A percentile compares a stretch with the other conserved stretches of the same genome.
Conservation (phyloP, 2,888 invertebrate species). For the Melikaiella ostensackeni region DNA sequence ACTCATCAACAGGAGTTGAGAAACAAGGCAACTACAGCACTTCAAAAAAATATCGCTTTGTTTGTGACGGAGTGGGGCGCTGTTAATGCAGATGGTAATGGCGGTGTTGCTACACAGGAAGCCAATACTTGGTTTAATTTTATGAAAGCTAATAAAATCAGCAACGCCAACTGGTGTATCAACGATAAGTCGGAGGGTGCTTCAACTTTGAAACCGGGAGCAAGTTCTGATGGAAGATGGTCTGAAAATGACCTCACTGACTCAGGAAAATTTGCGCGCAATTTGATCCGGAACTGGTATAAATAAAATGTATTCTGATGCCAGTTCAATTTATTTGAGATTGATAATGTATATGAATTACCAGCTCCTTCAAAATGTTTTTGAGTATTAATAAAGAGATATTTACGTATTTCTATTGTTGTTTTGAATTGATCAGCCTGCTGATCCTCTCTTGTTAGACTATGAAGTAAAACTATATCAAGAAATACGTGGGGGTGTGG, state of each 20-base stretch:
- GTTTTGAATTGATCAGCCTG: too few relatives aligned
- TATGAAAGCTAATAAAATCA: background rate
- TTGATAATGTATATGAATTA: too few relatives aligned
- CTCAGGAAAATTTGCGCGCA: background rate
- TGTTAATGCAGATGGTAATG: background rate
- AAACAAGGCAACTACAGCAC: background rate
- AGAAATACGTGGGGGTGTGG: too few relatives aligned
- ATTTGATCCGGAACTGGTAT: background rate
- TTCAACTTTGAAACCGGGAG: background rate
- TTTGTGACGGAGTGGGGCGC: background rate
- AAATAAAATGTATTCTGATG: too few relatives aligned
- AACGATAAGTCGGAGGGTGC: background rate
- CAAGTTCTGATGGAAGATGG: background rate
- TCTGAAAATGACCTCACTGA: background rate
- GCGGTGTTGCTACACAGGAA: background rate
- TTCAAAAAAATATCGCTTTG: background rate
- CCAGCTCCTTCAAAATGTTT: too few relatives aligned
- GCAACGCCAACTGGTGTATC: background rate
- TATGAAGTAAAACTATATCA: too few relatives aligned
- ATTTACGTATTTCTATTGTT: too few relatives aligned
- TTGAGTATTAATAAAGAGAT: too few relatives aligned
- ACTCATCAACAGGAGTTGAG: background rate
- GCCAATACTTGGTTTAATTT: background rate
- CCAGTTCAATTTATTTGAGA: too few relatives aligned
- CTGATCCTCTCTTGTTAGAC: too few relatives aligned